Percentiles rank a stretch among this genome's conserved stretches.
Evolutionary conservation across 2,113 vertebrate genomes (phyloP).

Genomic region (Amphiprion ocellaris): DNA sequence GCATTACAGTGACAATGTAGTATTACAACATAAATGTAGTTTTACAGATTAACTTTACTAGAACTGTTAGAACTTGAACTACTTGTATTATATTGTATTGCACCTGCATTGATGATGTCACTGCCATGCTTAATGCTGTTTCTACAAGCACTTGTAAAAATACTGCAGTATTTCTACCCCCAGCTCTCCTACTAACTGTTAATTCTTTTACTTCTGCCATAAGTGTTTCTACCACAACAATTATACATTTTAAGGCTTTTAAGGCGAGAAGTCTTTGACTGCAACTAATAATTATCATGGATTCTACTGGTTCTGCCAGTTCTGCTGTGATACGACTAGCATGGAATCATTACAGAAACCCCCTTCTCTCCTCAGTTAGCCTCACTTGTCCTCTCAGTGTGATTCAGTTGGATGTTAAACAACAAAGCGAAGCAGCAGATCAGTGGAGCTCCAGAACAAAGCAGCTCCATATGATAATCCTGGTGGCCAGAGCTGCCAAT

Average conservation of each 20-base stretch:
- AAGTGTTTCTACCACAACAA: background rate
- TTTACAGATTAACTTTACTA: too few relatives aligned
- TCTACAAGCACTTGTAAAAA: too few relatives aligned
- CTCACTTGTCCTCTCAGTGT: constrained; percentile 6
- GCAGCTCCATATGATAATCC: constrained; percentile 13
- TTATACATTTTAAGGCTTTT: background rate
- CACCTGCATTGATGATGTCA: too few relatives aligned
- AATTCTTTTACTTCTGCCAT: too few relatives aligned
- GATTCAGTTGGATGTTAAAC: constrained; percentile 15
- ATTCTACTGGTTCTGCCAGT: background rate
- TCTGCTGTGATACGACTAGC: too few relatives aligned
- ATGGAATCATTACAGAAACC: background rate
- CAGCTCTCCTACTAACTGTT: too few relatives aligned
- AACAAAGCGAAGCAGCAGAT: background rate
- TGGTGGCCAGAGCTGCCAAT: constrained; percentile 51
- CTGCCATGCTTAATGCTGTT: too few relatives aligned
- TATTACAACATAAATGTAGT: too few relatives aligned
- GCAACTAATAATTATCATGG: background rate
- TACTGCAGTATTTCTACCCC: too few relatives aligned
- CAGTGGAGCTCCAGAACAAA: constrained; percentile 1
- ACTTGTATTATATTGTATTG: too few relatives aligned
- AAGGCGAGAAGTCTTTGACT: background rate
- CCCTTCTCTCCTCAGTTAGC: background rate
- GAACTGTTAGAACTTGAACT: too few relatives aligned
- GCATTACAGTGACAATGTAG: too few relatives aligned